A percentile compares a stretch with the other conserved stretches of the same genome.
These are phyloP conservation scores for Leptura quadrifasciata DNA, from an alignment of 2,888 invertebrate species.

Conservation along the genomic window DNA sequence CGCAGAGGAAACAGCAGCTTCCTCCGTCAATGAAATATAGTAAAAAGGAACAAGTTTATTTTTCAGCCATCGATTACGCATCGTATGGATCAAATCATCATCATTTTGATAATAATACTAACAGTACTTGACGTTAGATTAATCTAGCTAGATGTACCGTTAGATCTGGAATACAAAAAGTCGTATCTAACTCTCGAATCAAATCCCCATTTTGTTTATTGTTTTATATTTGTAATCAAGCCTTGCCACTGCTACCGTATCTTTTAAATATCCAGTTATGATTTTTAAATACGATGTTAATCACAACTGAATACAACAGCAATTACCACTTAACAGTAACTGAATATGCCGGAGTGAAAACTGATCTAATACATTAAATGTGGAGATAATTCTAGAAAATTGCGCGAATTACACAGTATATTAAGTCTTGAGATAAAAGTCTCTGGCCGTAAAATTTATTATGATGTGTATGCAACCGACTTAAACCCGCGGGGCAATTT, in stretches of 20 bases:
- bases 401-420: slow-evolving; percentile 28
- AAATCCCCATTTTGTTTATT: slow-evolving; percentile 23
- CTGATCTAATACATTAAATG: slow-evolving; percentile 12
- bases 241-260: not conserved
- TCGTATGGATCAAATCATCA: slow-evolving; percentile 6
- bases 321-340: slow-evolving; percentile 9
- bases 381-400: slow-evolving; percentile 22
- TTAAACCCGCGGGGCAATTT: slow-evolving; percentile 34
- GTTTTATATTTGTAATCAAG: slow-evolving; percentile 16
- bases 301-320: not conserved
- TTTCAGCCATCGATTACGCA: not conserved
- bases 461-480: slow-evolving; percentile 40
- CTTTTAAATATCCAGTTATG: slow-evolving; percentile 7
- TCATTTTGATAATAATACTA: slow-evolving; percentile 40
- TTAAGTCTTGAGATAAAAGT: slow-evolving; percentile 27
- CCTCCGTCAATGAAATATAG: not conserved
- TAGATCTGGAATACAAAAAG: slow-evolving; percentile 9
- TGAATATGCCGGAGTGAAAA: not conserved
- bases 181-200: not conserved
- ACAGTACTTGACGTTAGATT: slow-evolving; percentile 39
- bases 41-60: not conserved
- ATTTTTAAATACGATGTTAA: not conserved
- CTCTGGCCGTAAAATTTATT: slow-evolving; percentile 30
- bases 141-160: slow-evolving; percentile 42
- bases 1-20: not conserved